Percentiles rank a stretch among this genome's conserved stretches.
These are phyloP conservation scores for Paraescarpia echinospica DNA, from an alignment of 1,140 invertebrate genomes.

Conservation along the genomic window DNA sequence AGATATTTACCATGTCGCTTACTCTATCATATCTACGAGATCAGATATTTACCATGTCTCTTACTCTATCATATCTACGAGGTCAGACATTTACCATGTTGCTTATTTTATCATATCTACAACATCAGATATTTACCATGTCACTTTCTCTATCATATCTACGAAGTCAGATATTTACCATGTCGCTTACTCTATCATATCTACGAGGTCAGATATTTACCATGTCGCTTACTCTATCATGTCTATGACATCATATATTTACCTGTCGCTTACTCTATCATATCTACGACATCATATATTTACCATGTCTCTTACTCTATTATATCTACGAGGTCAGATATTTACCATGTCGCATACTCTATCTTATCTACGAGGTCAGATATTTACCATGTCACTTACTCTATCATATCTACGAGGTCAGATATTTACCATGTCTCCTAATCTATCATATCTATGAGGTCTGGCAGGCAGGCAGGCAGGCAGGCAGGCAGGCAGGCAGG, in stretches of 20 bases:
- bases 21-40: slow-evolving; percentile 96
- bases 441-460: slow-evolving; percentile 98
- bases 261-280: too few species aligned
- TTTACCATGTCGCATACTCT: slow-evolving; percentile 80
- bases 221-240: too few species aligned
- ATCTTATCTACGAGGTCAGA: slow-evolving; percentile 93
- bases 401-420: slow-evolving; percentile 96
- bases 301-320: too few species aligned
- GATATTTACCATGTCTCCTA: slow-evolving; percentile 72
- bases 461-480: too few species aligned
- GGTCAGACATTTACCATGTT: slow-evolving; percentile 70
- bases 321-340: slow-evolving; percentile 89
- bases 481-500: too few species aligned
- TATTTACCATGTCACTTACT: slow-evolving; percentile 72
- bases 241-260: too few species aligned
- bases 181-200: background rate
- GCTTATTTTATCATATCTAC: slow-evolving; percentile 95
- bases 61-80: slow-evolving; percentile 94
- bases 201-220: background rate
- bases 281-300: too few species aligned
- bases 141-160: slow-evolving; percentile 94
- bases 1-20: slow-evolving; percentile 72
- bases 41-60: slow-evolving; percentile 66
- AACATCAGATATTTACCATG: slow-evolving; percentile 75
- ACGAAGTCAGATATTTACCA: slow-evolving; percentile 71